phyloP scores from a whole-genome alignment of 1,140 invertebrate species.

The Listronotus oregonensis region DNA sequence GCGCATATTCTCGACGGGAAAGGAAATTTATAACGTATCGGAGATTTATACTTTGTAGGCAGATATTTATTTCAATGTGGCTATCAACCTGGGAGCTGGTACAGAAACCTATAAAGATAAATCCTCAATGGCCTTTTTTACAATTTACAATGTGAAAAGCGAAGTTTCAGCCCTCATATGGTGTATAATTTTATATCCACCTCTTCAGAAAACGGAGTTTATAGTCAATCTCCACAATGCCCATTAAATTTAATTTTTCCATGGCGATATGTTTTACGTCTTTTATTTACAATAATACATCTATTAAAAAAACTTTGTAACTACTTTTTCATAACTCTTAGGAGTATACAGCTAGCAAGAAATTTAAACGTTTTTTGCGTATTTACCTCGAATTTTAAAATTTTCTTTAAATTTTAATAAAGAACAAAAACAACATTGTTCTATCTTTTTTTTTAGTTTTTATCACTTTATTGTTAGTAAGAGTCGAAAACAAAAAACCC shows the following conservation, averaged over 20 bases:
- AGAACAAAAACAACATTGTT: too few relatives aligned
- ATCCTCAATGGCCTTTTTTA: conserved; percentile 21
- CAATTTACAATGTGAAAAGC: conserved; percentile 27
- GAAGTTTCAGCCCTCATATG: conserved; percentile 19
- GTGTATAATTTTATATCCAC: conserved; percentile 24
- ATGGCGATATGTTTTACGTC: background rate
- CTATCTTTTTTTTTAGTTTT: too few relatives aligned
- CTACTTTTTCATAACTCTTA: too few relatives aligned
- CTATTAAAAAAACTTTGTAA: too few relatives aligned
- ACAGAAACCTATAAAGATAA: conserved; percentile 23
- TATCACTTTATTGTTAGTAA: too few relatives aligned
- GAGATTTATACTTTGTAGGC: conserved; percentile 25
- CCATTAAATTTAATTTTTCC: conserved; percentile 13
- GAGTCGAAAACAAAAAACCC: too few relatives aligned
- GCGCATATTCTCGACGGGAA: background rate
- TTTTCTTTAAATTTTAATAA: too few relatives aligned
- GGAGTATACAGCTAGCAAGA: too few relatives aligned
- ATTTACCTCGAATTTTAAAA: too few relatives aligned
- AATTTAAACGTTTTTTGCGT: too few relatives aligned
- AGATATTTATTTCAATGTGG: conserved; percentile 20
- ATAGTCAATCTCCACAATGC: conserved; percentile 5
- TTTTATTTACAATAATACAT: too few relatives aligned
- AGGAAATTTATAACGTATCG: conserved; percentile 9
- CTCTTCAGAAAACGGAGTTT: conserved; percentile 8
- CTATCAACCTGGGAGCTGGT: conserved; percentile 18